Base-by-base conservation (phyloP, 2,797 vertebrate genomes). In the Siniperca obscura region DNA sequence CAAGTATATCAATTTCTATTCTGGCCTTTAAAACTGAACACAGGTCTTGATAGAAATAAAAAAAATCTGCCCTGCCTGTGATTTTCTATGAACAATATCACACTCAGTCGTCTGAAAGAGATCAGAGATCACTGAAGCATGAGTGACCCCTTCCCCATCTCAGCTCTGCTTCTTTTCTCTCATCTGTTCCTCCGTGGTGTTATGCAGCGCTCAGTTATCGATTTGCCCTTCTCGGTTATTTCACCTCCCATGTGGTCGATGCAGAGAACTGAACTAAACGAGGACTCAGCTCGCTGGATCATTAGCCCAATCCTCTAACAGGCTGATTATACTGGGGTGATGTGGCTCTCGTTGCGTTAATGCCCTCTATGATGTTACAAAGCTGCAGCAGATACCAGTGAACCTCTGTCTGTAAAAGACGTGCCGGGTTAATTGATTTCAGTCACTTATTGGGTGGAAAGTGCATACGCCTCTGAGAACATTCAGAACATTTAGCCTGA, bases 301-400 rank as follows among this genome's bases (percentile, higher is more conserved):
- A 83, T 92, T 89, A 90, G n/a, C 50, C 67, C 27, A 0, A 10
- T 78, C 86, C 64, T 59, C 78, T 66, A 78, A 83, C 66, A 72
- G 72, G 66, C 48, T 68, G 81, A 88, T 90, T 73, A 81, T 19
- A 77, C 61, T 14, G 66, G 30, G 66, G 42, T 65, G 40, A 78
- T 61, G 83, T 44, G 27, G 48, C 61, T 85, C 74, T 83, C 12
- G 21, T 75, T 36, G 27, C 27, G 16, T 82, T 83, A 76, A 72
- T 55, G 68, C 74, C 44, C 50, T 65, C 59, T 84, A 2, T 80
- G 75, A 85, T 87, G 83, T 81, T 77, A 44, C 74, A 78, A 82
- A 90, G 85, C 69, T 52, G 52, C 40, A 48, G 46, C 52, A 68
- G 79, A 87, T 30, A 44, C 50, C 22, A 48, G 8, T 40, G 57